phyloP scores from a whole-genome alignment of 2,797 vertebrate genomes.

The Anguilla anguilla region DNA sequence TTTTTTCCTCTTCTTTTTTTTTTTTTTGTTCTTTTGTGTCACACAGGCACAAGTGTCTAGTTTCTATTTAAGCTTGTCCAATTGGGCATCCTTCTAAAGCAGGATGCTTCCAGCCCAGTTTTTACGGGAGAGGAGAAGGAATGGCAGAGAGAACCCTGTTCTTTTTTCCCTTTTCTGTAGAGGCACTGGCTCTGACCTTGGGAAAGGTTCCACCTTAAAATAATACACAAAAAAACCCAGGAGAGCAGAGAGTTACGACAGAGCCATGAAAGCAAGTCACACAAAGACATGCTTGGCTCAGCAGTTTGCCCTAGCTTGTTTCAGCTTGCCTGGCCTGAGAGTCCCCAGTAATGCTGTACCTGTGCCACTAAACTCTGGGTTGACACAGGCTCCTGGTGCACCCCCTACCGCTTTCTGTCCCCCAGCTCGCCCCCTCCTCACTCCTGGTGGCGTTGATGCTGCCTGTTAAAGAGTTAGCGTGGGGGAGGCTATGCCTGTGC shows the following conservation, averaged over 20 bases:
- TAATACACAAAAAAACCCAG: conserved; percentile 40
- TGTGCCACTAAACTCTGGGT: conserved; percentile 68
- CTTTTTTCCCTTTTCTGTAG: conserved; percentile 32
- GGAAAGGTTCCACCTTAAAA: conserved; percentile 57
- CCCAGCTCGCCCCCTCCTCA: no score
- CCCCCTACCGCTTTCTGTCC: neutral
- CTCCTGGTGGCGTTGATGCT: neutral
- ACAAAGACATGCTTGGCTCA: conserved; percentile 66
- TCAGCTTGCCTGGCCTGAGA: conserved; percentile 75
- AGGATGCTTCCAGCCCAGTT: conserved; percentile 31
- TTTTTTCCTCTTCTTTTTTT: conserved; percentile 14
- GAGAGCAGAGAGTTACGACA: conserved; percentile 50
- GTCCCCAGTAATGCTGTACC: conserved; percentile 68
- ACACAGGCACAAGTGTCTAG: conserved; percentile 39
- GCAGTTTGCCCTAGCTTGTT: conserved; percentile 69
- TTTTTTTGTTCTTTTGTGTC: conserved; percentile 32
- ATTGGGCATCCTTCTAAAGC: conserved; percentile 36
- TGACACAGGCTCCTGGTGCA: conserved; percentile 35
- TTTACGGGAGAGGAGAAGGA: conserved; percentile 15
- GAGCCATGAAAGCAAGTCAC: conserved; percentile 68
- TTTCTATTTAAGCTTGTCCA: conserved; percentile 40
- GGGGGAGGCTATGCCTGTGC: conserved; percentile 21
- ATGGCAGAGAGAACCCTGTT: conserved; percentile 24
- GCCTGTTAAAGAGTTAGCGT: neutral
- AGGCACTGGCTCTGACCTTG: conserved; percentile 39